Percentiles rank a stretch among this genome's conserved stretches.
phyloP scores from a whole-genome alignment of 23 tunicate genomes.

The Halocynthia roretzi region DNA sequence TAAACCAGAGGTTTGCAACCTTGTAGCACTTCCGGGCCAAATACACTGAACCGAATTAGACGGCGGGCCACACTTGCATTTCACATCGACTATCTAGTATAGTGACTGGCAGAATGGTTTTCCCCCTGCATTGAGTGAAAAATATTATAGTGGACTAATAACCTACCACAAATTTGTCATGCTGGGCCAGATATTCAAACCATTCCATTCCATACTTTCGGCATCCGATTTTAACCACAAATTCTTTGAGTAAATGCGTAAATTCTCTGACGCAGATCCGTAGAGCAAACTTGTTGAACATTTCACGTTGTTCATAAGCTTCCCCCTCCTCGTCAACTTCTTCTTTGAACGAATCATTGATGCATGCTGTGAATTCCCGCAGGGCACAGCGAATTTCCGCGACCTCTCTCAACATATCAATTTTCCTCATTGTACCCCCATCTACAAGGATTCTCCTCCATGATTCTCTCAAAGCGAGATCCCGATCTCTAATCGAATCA shows the following conservation, averaged over 20 bases:
- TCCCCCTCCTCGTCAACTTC: neutral
- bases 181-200: neutral
- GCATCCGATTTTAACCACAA: conserved; percentile 13
- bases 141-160: neutral
- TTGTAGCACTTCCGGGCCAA: too few species aligned
- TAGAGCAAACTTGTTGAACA: too few species aligned
- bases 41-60: too few species aligned
- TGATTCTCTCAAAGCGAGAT: too few species aligned
- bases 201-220: conserved; percentile 8
- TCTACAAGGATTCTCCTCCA: too few species aligned
- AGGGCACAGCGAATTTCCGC: neutral
- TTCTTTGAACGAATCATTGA: neutral
- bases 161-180: conserved; percentile 10
- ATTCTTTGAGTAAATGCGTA: conserved; percentile 4
- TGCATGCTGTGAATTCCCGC: neutral
- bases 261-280: neutral
- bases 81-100: too few species aligned
- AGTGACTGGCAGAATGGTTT: too few species aligned
- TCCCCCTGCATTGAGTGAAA: too few species aligned
- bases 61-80: too few species aligned
- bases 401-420: neutral
- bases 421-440: too few species aligned
- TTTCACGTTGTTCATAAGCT: neutral
- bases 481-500: too few species aligned
- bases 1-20: too few species aligned